phyloP scores from a whole-genome alignment of 1,140 invertebrate species.

The Eriocheir sinensis region DNA sequence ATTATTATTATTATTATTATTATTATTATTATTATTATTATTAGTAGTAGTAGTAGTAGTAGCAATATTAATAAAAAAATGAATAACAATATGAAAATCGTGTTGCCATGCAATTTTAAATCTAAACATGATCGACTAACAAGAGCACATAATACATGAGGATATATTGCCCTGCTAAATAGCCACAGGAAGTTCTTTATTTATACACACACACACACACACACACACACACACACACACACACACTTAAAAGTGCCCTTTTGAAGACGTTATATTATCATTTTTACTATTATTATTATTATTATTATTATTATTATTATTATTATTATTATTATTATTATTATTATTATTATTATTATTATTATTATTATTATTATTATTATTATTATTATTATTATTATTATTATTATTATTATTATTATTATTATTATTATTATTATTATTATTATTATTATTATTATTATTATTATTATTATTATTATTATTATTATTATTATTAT shows the following conservation, averaged over 20 bases:
- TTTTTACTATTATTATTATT: slow-evolving; percentile 30
- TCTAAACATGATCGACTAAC: no score
- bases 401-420: slow-evolving; percentile 46
- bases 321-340: slow-evolving; percentile 1
- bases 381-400: slow-evolving; percentile 41
- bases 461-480: slow-evolving; percentile 43
- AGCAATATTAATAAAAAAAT: slow-evolving; percentile 31
- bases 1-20: no score
- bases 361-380: slow-evolving; percentile 40
- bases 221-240: slow-evolving; percentile 48
- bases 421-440: slow-evolving; percentile 8
- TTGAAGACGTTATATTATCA: neutral
- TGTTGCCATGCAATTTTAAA: no score
- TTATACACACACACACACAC: slow-evolving; percentile 42
- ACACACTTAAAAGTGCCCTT: slow-evolving; percentile 23
- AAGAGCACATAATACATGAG: no score
- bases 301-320: slow-evolving; percentile 14
- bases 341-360: slow-evolving; percentile 30
- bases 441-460: slow-evolving; percentile 47
- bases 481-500: neutral
- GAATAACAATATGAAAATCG: slow-evolving; percentile 23
- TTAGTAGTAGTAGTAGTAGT: neutral
- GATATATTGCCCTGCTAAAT: no score
- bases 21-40: no score
- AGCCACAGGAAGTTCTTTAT: no score